Base-by-base conservation (phyloP, 2,888 invertebrate genomes). In the Coecobrya sp. region DNA sequence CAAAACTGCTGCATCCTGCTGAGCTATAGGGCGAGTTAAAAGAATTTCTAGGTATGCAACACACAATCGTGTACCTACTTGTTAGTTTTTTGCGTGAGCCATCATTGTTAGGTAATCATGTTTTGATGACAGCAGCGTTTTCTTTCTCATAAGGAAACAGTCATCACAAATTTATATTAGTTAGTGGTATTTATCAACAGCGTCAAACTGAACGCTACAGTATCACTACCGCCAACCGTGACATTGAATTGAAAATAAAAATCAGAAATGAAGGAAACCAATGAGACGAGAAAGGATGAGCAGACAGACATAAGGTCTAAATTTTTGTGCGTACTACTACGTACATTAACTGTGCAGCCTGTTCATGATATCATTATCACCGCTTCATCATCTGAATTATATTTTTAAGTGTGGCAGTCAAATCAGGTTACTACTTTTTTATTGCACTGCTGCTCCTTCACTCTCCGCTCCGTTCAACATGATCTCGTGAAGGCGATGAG, bases 71-170 rank as follows among this genome's bases (percentile, higher is more conserved):
- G 16, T 68, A 68, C 30, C 27, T 68, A n/a, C 49, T 76, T 13
- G 76, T 19, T 36, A 49, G n/a, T 76, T 76, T 76, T 25, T 49
- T 76, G 76, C 76, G 76, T 76, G 49, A 76, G 76, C 49, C 76
- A 49, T 22, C 42, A 76, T 76, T 79, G 79, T 79, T 79, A 79
- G 19, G n/a, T 79, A 79, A 79, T 79, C 49, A 79, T 79, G 52
- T 79, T 79, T 79, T 79, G 79, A 52, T 79, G 79, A 79, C 79
- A 79, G 52, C 79, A 79, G 79, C 79, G 79, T 79, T 79, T 79
- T 73, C 22, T 4, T 73, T 55, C 49, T 3, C 16, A 27, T 13
- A 11, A 8, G 16, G 16, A 79, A 42, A 3, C 25, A 52, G 79
- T 13, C 52, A 52, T 79, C 79, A 79, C 13, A 22, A 52, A n/a